Percentiles rank a stretch among this genome's conserved stretches.
Conservation (phyloP, 2,797 vertebrate genomes). For the Zalophus californianus region DNA sequence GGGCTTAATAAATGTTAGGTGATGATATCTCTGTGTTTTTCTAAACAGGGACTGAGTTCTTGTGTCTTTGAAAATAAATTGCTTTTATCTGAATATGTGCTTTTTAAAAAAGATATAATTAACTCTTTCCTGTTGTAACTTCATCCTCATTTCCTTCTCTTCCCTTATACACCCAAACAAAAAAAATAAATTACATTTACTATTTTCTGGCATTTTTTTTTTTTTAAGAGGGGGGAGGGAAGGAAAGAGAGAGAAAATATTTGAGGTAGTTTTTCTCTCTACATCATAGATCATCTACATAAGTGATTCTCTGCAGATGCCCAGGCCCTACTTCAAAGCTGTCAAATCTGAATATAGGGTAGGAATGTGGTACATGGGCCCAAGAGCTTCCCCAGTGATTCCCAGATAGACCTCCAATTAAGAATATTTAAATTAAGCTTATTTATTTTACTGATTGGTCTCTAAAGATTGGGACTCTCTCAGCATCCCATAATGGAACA, state of each 20-base stretch:
- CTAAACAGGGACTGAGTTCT: neutral
- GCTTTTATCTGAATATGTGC: constrained; percentile 12
- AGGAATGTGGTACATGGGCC: neutral
- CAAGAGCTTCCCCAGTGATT: neutral
- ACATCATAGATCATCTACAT: neutral
- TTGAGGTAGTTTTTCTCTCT: neutral
- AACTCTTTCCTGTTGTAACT: neutral
- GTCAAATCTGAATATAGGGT: neutral
- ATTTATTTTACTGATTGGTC: constrained; percentile 18
- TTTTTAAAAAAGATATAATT: neutral
- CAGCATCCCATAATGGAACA: neutral
- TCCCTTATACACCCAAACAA: neutral
- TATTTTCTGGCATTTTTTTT: neutral
- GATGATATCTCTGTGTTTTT: neutral
- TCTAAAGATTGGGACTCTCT: neutral
- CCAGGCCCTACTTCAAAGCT: neutral
- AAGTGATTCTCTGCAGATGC: neutral
- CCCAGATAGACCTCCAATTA: neutral
- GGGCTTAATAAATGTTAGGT: neutral
- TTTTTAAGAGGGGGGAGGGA: neutral
- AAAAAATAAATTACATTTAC: neutral
- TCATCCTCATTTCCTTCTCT: neutral
- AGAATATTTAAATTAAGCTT: neutral
- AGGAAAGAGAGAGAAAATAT: neutral
- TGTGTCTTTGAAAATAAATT: constrained; percentile 14